Percentiles rank a stretch among this genome's conserved stretches.
Conservation (phyloP, 2,113 vertebrate genomes). For the Crotalus horridus region DNA sequence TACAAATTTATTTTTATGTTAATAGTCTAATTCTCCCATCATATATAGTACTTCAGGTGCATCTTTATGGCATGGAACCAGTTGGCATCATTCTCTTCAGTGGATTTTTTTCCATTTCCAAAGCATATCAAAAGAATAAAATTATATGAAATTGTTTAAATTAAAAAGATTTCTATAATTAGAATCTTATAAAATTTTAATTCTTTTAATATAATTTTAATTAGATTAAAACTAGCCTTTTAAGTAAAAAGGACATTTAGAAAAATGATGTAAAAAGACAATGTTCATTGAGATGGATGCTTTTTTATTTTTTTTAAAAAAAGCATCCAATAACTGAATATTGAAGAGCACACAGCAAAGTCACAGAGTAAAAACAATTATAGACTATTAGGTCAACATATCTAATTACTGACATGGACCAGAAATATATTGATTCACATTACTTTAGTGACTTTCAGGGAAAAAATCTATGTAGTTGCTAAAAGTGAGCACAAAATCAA, state of each 20-base stretch:
- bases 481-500: background rate
- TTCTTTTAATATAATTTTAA: background rate
- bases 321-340: background rate
- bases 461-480: background rate
- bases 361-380: background rate
- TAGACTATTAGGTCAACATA: background rate
- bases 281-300: background rate
- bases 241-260: background rate
- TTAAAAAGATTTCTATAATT: background rate
- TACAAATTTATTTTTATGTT: background rate
- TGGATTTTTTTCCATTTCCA: background rate
- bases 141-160: background rate
- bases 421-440: background rate
- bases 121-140: background rate
- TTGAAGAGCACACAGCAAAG: background rate
- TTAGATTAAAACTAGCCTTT: background rate
- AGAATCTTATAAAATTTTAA: background rate
- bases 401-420: background rate
- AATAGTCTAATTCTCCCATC: background rate
- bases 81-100: background rate
- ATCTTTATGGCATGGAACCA: background rate
- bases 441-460: background rate
- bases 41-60: background rate
- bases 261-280: background rate
- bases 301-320: background rate